phyloP scores from a whole-genome alignment of 2,888 invertebrate species.

The Leucania comma region DNA sequence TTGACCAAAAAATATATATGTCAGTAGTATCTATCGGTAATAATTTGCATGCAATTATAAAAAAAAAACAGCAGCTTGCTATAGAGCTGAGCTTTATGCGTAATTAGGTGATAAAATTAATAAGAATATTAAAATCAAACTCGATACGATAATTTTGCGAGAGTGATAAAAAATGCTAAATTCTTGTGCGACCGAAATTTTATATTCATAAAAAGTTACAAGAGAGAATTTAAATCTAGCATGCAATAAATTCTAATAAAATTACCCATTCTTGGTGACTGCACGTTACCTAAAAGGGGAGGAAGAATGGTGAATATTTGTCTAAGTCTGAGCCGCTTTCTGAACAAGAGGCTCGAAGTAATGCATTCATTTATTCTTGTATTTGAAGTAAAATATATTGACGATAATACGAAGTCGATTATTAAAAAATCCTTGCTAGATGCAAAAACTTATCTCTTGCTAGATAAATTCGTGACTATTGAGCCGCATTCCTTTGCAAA shows the following conservation, averaged over 20 bases:
- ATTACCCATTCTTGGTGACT: slow-evolving; percentile 37
- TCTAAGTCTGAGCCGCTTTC: slow-evolving; percentile 1
- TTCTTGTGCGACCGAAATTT: neutral
- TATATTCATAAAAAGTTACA: slow-evolving; percentile 10
- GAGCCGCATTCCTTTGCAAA: slow-evolving; percentile 52
- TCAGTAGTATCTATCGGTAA: neutral
- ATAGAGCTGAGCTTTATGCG: slow-evolving; percentile 8
- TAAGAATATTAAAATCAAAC: neutral
- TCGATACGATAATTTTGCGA: neutral
- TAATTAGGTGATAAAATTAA: slow-evolving; percentile 34
- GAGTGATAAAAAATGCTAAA: neutral
- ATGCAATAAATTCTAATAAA: slow-evolving; percentile 1
- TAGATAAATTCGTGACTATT: slow-evolving; percentile 60
- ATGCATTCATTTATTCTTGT: neutral
- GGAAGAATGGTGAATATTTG: slow-evolving; percentile 7
- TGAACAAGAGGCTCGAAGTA: neutral
- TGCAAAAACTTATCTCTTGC: slow-evolving; percentile 55
- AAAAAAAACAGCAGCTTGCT: slow-evolving; percentile 1
- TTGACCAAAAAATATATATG: slow-evolving; percentile 26
- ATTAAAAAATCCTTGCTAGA: slow-evolving; percentile 41
- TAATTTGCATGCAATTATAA: slow-evolving; percentile 34
- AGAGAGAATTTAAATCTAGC: neutral
- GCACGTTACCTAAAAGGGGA: slow-evolving; percentile 25
- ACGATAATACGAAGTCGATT: slow-evolving; percentile 15
- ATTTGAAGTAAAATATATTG: slow-evolving; percentile 3